Conservation (phyloP, 37 sponge, comb jelly and placozoan species). For the Chondrilla cf. caribensis region DNA sequence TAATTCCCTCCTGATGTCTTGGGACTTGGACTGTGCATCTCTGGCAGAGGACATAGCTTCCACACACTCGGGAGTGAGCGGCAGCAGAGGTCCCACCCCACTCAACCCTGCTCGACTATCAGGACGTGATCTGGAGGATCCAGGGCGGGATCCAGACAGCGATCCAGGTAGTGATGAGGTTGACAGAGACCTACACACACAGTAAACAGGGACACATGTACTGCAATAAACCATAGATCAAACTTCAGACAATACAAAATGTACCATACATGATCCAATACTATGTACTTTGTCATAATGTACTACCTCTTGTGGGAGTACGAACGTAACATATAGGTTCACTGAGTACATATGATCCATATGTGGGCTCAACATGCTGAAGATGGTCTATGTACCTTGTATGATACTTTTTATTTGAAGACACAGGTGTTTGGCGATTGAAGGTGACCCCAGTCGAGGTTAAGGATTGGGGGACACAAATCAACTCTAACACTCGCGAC, state of each 20-base stretch:
- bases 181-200: no score
- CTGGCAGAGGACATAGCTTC: constrained; percentile 23
- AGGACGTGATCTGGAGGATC: neutral
- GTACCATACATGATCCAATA: no score
- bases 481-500: constrained; percentile 54
- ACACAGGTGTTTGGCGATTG: neutral
- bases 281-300: no score
- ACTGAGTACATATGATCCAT: no score
- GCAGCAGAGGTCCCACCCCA: constrained; percentile 19
- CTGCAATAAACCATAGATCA: no score
- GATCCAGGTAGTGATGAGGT: no score
- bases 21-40: constrained; percentile 23
- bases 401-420: neutral
- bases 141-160: no score
- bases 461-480: constrained; percentile 32
- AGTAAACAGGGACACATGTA: no score
- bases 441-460: neutral
- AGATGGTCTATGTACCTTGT: constrained; percentile 1
- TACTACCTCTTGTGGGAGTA: no score
- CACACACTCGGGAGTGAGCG: constrained; percentile 42
- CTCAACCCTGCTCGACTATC: neutral
- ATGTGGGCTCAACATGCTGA: no score
- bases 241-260: no score
- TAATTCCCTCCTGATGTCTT: constrained; percentile 35
- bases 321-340: no score